Evolutionary conservation across 2,113 vertebrate species (phyloP).

Genomic region (Aphyosemion australe): DNA sequence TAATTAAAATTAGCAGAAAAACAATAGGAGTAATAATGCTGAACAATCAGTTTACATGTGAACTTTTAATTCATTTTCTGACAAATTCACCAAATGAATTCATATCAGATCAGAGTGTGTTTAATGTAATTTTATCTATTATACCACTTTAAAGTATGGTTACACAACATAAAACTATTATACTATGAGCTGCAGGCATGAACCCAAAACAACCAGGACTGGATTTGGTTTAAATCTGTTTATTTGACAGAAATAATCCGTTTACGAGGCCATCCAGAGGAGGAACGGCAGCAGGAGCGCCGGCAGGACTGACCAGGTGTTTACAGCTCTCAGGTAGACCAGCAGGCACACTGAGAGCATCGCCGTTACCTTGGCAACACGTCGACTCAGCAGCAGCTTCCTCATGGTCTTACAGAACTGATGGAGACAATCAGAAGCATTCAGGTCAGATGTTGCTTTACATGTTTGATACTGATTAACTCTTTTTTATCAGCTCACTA

Average conservation of each 20-base stretch:
- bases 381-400: conserved; percentile 69
- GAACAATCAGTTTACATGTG: no score
- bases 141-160: no score
- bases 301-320: conserved; percentile 26
- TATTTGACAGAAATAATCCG: background rate
- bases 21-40: no score
- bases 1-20: no score
- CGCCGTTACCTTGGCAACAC: conserved; percentile 61
- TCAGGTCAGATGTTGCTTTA: background rate
- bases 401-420: conserved; percentile 78
- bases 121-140: no score
- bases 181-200: no score
- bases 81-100: no score
- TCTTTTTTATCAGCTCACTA: no score
- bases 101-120: no score
- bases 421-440: background rate
- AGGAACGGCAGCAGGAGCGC: conserved; percentile 65
- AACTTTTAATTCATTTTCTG: no score
- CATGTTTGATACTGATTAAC: background rate
- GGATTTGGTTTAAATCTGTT: background rate
- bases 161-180: no score
- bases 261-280: conserved; percentile 80
- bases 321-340: conserved; percentile 42
- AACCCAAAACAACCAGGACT: background rate
- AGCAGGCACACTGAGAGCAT: conserved; percentile 48